phyloP scores from a whole-genome alignment of 2,888 invertebrate species.

The Amphipoea lucens region DNA sequence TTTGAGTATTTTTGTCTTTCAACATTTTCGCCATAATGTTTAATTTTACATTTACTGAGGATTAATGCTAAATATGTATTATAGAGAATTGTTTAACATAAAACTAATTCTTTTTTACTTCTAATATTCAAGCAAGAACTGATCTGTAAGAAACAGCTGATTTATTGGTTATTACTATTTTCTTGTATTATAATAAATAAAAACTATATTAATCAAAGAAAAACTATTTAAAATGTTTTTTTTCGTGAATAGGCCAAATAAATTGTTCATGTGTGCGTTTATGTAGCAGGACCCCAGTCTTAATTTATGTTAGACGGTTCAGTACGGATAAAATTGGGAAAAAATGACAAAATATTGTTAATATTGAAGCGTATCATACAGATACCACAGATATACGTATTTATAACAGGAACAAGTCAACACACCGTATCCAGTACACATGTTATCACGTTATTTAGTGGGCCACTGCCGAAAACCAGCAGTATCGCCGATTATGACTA shows the following conservation, averaged over 20 bases:
- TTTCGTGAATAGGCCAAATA: neutral
- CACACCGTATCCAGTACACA: constrained; percentile 67
- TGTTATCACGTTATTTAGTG: constrained; percentile 81
- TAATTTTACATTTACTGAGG: neutral
- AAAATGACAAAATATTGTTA: constrained; percentile 45
- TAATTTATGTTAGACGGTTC: neutral
- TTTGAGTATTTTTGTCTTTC: constrained; percentile 50
- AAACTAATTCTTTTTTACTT: neutral
- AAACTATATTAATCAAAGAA: neutral
- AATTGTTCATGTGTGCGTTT: neutral
- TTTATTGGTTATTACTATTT: constrained; percentile 10
- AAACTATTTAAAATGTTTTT: neutral
- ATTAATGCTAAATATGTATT: neutral
- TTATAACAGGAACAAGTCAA: constrained; percentile 63
- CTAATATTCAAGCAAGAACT: neutral
- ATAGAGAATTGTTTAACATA: neutral
- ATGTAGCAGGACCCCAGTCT: neutral
- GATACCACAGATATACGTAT: constrained; percentile 57
- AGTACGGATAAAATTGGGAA: constrained; percentile 22
- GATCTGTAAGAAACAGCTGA: neutral
- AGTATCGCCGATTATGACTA: constrained; percentile 79
- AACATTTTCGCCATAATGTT: constrained; percentile 20
- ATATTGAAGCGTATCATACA: constrained; percentile 53
- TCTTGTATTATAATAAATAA: neutral
- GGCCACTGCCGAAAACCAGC: constrained; percentile 77